phyloP scores from a whole-genome alignment of 2,113 vertebrate genomes.

The Melospiza georgiana region DNA sequence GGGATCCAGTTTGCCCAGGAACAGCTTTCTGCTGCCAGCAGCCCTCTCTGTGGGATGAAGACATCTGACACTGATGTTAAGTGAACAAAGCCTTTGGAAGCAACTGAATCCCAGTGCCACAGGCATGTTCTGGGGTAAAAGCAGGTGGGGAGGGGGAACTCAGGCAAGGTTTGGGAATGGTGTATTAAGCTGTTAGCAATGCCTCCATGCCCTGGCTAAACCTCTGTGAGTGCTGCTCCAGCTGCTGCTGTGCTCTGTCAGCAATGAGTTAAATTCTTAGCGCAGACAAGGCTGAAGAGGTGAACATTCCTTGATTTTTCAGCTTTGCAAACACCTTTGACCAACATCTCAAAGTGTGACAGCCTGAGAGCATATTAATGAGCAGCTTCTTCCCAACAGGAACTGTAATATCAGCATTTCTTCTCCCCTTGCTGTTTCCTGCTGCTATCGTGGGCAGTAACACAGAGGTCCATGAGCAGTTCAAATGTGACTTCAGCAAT shows the following conservation, averaged over 20 bases:
- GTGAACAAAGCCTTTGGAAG: not conserved
- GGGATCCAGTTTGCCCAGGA: not conserved
- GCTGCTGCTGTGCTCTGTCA: not conserved
- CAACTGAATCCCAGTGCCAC: not conserved
- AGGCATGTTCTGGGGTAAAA: not conserved
- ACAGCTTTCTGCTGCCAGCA: not conserved
- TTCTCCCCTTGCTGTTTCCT: not conserved
- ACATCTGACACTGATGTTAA: not conserved
- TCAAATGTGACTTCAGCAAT: not conserved
- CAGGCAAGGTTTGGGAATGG: fast-evolving
- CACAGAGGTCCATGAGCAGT: not conserved
- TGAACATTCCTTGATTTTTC: conserved; percentile 34
- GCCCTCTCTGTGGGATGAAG: not conserved
- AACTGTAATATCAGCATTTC: not conserved
- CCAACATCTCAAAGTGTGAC: not conserved
- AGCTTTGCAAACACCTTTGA: conserved; percentile 29
- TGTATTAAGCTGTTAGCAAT: not conserved
- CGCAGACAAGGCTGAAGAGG: not conserved
- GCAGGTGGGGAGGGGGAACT: not conserved
- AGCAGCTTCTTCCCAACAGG: not conserved
- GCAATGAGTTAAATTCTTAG: not conserved
- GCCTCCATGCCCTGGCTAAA: not conserved
- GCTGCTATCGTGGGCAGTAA: not conserved
- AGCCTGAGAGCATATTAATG: conserved; percentile 7
- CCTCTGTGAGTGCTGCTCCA: not conserved